A percentile compares a stretch with the other conserved stretches of the same genome.
Conservation (phyloP, 2,797 vertebrate genomes). For the Aldrovandia affinis region DNA sequence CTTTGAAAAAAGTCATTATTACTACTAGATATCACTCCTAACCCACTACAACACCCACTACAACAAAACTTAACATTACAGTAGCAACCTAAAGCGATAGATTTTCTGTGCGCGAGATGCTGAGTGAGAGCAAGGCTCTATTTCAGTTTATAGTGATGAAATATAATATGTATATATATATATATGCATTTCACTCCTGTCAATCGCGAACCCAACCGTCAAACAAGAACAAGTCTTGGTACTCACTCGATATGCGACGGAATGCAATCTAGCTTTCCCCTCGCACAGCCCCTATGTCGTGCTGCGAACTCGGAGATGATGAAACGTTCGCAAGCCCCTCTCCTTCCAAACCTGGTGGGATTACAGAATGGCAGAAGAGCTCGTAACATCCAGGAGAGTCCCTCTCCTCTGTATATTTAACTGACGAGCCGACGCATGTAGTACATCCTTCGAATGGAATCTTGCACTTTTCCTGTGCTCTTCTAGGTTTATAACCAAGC, state of each 20-base stretch:
- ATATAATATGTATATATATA: not conserved
- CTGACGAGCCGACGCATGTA: slow-evolving; percentile 25
- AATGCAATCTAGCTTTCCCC: not conserved
- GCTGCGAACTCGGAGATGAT: slow-evolving; percentile 11
- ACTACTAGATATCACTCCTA: not conserved
- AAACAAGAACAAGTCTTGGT: slow-evolving; percentile 10
- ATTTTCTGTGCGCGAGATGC: not conserved
- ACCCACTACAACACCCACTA: not conserved
- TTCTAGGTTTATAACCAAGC: not conserved
- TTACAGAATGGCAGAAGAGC: slow-evolving; percentile 15
- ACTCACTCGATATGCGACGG: slow-evolving; percentile 15
- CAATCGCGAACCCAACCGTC: not conserved
- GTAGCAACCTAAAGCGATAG: not conserved
- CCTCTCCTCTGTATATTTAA: slow-evolving; percentile 18
- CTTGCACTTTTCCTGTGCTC: not conserved
- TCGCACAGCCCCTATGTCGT: not conserved
- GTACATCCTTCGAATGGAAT: slow-evolving; percentile 23
- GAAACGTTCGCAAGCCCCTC: slow-evolving; percentile 4
- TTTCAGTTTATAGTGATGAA: not conserved
- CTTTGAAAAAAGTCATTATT: not conserved
- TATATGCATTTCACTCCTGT: not conserved
- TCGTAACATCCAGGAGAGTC: slow-evolving; percentile 27
- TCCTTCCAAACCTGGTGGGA: slow-evolving; percentile 21
- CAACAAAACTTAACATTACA: not conserved
- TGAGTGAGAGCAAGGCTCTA: not conserved